Percentiles rank a stretch among this genome's conserved stretches.
These are phyloP conservation scores for Panopea generosa DNA, from an alignment of 2,888 invertebrate genomes.

Conservation along the genomic window DNA sequence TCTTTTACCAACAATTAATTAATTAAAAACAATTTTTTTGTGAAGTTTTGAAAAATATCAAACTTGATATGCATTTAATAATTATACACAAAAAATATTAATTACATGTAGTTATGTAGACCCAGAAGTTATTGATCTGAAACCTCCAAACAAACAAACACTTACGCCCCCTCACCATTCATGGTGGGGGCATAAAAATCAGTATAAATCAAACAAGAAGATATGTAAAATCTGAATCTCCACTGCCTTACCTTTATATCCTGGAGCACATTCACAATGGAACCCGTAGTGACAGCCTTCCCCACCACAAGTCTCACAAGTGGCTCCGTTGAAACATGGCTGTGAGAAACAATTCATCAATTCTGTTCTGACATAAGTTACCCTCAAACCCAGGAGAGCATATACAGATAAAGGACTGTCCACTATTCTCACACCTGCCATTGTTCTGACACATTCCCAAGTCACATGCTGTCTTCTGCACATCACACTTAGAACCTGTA, in stretches of 20 bases:
- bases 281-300: constrained; percentile 35
- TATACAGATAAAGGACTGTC: constrained; percentile 90
- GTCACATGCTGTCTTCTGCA: constrained; percentile 69
- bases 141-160: too few species aligned
- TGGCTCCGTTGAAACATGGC: constrained; percentile 96
- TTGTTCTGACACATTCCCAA: constrained; percentile 77
- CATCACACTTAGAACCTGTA: constrained; percentile 86
- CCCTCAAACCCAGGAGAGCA: constrained; percentile 98
- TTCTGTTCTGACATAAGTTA: constrained; percentile 95
- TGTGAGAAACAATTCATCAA: constrained; percentile 99
- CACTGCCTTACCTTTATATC: constrained; percentile 55
- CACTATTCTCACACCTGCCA: constrained; percentile 60
- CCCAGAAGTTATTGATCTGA: too few species aligned
- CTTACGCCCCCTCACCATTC: too few species aligned
- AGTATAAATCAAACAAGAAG: too few species aligned
- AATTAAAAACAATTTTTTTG: too few species aligned
- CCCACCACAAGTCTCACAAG: constrained; percentile 88
- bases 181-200: too few species aligned
- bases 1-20: too few species aligned
- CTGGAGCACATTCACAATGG: constrained; percentile 37
- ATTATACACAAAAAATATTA: too few species aligned
- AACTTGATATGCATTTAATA: too few species aligned
- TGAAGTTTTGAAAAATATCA: too few species aligned
- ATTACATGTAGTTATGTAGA: too few species aligned
- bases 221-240: too few species aligned